phyloP scores from a whole-genome alignment of 2,888 invertebrate genomes.

The Hipparchia sbordonii region DNA sequence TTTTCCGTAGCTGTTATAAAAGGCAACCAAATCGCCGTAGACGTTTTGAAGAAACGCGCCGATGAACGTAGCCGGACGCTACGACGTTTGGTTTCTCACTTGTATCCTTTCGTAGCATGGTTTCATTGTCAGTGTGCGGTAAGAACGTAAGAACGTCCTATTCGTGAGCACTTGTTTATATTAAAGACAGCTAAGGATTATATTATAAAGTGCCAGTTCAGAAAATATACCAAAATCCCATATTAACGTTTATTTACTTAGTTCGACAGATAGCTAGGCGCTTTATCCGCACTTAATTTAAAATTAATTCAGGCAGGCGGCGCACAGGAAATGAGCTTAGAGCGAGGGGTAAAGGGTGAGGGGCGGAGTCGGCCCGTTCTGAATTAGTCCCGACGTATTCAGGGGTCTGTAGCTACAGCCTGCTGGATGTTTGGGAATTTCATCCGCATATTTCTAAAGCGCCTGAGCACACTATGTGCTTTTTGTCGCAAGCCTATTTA shows the following conservation, averaged over 20 bases:
- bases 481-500: too few relatives aligned
- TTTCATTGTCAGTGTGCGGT: too few relatives aligned
- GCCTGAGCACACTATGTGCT: background rate
- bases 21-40: too few relatives aligned
- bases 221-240: background rate
- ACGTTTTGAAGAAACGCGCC: too few relatives aligned
- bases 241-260: constrained; percentile 49
- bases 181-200: too few relatives aligned
- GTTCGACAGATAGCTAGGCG: constrained; percentile 50
- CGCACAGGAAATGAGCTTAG: constrained; percentile 87
- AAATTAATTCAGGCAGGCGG: constrained; percentile 88
- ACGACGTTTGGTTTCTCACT: too few relatives aligned
- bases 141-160: too few relatives aligned
- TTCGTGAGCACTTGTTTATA: too few relatives aligned
- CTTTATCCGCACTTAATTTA: constrained; percentile 86
- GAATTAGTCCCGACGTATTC: constrained; percentile 58
- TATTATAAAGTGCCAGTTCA: too few relatives aligned
- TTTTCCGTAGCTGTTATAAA: too few relatives aligned
- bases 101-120: too few relatives aligned
- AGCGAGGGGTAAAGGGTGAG: constrained; percentile 57
- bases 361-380: constrained; percentile 42
- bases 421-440: constrained; percentile 3
- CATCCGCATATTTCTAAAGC: background rate
- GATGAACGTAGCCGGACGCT: too few relatives aligned
- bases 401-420: constrained; percentile 7